A percentile compares a stretch with the other conserved stretches of the same genome.
Evolutionary conservation across 2,888 invertebrate genomes (phyloP).

Genomic region (Aporophyla lueneburgensis): DNA sequence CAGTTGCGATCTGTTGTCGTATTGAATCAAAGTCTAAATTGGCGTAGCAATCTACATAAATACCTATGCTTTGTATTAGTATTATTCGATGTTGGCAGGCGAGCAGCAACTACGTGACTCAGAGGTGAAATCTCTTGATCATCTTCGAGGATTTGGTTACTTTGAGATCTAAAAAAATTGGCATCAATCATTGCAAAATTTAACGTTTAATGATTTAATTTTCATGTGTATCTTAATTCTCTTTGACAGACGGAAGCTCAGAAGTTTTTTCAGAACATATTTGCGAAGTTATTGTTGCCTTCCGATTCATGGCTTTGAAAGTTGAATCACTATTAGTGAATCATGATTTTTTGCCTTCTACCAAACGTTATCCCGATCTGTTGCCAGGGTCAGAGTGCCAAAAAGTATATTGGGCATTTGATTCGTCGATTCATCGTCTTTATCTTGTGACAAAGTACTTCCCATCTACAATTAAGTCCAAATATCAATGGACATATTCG

Average conservation of each 20-base stretch:
- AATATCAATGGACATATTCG: conserved; percentile 19
- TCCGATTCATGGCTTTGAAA: conserved; percentile 15
- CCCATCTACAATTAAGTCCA: background rate
- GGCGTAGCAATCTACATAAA: conserved; percentile 69
- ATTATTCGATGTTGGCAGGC: conserved; percentile 81
- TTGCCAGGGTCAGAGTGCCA: conserved; percentile 53
- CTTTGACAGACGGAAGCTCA: conserved; percentile 38
- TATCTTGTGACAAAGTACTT: conserved; percentile 25
- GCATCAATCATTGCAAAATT: conserved; percentile 48
- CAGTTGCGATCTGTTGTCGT: conserved; percentile 66
- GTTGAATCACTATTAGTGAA: conserved; percentile 55
- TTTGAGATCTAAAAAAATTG: conserved; percentile 59
- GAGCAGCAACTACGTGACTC: conserved; percentile 80
- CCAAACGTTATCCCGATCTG: conserved; percentile 31
- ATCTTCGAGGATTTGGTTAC: conserved; percentile 73
- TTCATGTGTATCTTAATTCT: conserved; percentile 42
- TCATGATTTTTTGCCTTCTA: conserved; percentile 45
- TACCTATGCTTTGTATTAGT: conserved; percentile 76
- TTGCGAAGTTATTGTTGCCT: conserved; percentile 12
- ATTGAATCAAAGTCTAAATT: conserved; percentile 77
- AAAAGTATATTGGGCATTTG: conserved; percentile 37
- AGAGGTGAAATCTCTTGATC: conserved; percentile 83
- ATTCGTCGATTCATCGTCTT: conserved; percentile 36
- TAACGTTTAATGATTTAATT: conserved; percentile 39
- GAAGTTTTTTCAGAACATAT: conserved; percentile 21